A percentile compares a stretch with the other conserved stretches of the same genome.
phyloP scores from a whole-genome alignment of 2,113 vertebrate genomes.

The Scytalopus superciliaris region DNA sequence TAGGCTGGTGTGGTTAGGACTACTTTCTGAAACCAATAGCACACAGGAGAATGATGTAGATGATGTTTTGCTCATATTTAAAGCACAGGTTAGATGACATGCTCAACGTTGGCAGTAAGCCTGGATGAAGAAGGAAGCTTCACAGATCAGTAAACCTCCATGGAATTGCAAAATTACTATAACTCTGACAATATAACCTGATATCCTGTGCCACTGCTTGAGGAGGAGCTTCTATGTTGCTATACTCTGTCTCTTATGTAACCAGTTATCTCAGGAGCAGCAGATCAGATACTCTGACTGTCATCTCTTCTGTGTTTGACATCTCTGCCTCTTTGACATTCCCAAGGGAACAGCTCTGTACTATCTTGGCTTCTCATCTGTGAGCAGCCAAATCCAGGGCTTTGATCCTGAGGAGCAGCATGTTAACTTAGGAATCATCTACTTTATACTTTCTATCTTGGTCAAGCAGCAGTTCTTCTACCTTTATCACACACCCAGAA shows the following conservation, averaged over 20 bases:
- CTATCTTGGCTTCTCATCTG: not conserved
- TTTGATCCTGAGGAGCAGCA: not conserved
- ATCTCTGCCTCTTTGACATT: not conserved
- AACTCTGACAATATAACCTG: accelerated
- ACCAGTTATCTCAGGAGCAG: not conserved
- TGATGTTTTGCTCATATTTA: not conserved
- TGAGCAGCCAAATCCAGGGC: not conserved
- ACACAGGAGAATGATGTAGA: not conserved
- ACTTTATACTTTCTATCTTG: not conserved
- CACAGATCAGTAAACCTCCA: not conserved
- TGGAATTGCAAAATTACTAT: not conserved
- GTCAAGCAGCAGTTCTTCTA: not conserved
- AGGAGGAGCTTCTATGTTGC: not conserved
- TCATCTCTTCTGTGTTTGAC: not conserved
- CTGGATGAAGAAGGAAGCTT: not conserved
- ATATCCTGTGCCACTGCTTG: not conserved
- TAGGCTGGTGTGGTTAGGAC: not conserved
- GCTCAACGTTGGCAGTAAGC: accelerated
- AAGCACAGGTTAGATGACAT: not conserved
- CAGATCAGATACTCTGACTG: not conserved
- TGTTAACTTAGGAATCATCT: not conserved
- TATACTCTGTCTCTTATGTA: not conserved
- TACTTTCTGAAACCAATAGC: not conserved
- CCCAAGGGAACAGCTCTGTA: not conserved
- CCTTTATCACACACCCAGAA: not conserved